Base-by-base conservation (phyloP, 2,113 vertebrate species). In the Dunckerocampus dactyliophorus region DNA sequence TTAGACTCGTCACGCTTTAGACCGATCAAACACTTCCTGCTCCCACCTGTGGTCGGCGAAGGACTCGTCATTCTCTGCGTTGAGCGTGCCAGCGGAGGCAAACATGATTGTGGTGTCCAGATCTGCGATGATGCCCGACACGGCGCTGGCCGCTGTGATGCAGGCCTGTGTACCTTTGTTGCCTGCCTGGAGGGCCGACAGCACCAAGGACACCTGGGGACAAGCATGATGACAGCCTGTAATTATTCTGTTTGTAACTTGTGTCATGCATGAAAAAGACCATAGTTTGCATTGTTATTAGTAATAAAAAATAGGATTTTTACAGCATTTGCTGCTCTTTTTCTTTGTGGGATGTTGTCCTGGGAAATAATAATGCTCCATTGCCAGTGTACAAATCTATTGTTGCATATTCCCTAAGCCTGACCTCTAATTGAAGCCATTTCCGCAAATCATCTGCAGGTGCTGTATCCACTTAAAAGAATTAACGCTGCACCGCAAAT, bases 31-130 rank as follows among this genome's bases (percentile, higher is more conserved):
- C 49, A 47, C 52, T 58, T 17, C 24, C 22, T 46, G 51, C 64
- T 63, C 72, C 70, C 47, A 99, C 97, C 97, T 95, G 90, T 99
- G 97, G 76, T 99, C 95, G 7, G 97, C 96, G 6, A 99, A 99
- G 2, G 94, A 95, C 81, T 99, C 97, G 0, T 95, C 94, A 48
- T 98, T 94, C 82, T 99, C 96, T 0, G 96, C 91, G 0, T 99
- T 99, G 65, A 99, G 93, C 0, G 96, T 99, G 57, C 96, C 96
- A 0, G 97, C 96, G 0, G 97, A 95, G 8, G 97, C 97, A 46
- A 99, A 99, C 97, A 99, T 98, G 87, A 99, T 97, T 63, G 96
- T 99, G 70, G 97, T 99, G 83, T 99, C 97, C 63, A 99, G 90
- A 75, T 99, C 97, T 0, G 94, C 96, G 9, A 99, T 98, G 82